Conservation (phyloP, 2,888 invertebrate genomes). For the Catocala sponsa region DNA sequence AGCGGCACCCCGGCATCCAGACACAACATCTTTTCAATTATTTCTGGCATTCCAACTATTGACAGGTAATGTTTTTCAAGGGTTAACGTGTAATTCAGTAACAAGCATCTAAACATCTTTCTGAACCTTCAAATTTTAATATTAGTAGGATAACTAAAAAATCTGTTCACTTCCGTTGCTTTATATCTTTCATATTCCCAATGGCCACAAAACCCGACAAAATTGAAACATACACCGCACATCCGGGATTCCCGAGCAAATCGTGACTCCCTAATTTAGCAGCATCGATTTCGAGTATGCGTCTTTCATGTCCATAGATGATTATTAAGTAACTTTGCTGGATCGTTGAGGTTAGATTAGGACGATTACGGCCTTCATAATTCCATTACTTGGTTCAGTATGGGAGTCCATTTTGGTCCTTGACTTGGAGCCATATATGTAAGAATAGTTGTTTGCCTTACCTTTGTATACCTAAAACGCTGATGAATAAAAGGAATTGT, state of each 20-base stretch:
- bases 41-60: too few relatives aligned
- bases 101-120: too few relatives aligned
- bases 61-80: too few relatives aligned
- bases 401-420: constrained; percentile 21
- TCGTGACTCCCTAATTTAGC: constrained; percentile 50
- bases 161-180: constrained; percentile 6
- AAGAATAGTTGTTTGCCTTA: too few relatives aligned
- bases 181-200: constrained; percentile 48
- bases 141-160: too few relatives aligned
- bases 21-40: too few relatives aligned
- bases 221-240: constrained; percentile 56
- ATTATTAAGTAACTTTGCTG: constrained; percentile 61
- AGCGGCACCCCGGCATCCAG: too few relatives aligned
- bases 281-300: constrained; percentile 42
- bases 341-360: constrained; percentile 69
- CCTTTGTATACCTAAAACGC: too few relatives aligned
- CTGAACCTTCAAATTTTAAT: too few relatives aligned
- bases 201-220: constrained; percentile 54
- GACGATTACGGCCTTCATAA: constrained; percentile 66
- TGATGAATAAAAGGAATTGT: too few relatives aligned
- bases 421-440: background rate
- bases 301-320: constrained; percentile 53
- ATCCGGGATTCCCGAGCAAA: constrained; percentile 33
- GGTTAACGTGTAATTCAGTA: too few relatives aligned
- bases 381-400: constrained; percentile 59